A percentile compares a stretch with the other conserved stretches of the same genome.
These are phyloP conservation scores for Mechanitis messenoides DNA, from an alignment of 2,888 invertebrate genomes.

Conservation along the genomic window DNA sequence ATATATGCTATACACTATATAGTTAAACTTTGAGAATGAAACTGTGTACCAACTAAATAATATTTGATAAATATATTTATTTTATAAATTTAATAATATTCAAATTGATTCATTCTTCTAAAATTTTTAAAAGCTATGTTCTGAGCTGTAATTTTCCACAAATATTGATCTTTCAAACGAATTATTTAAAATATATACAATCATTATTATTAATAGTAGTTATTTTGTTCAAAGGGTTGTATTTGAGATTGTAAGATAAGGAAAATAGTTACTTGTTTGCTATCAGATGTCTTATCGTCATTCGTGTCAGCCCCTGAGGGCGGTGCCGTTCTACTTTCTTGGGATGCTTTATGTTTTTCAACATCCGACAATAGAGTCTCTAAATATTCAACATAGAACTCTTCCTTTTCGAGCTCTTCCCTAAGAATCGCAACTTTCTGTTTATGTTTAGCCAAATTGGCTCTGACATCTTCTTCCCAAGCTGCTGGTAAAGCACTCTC, in stretches of 20 bases:
- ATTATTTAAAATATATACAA: not conserved
- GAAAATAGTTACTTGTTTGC: constrained; percentile 58
- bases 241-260: constrained; percentile 26
- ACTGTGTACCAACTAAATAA: no score
- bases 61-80: no score
- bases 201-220: not conserved
- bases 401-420: constrained; percentile 92
- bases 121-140: no score
- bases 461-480: constrained; percentile 95
- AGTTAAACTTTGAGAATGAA: no score
- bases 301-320: constrained; percentile 65
- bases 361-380: constrained; percentile 90
- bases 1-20: no score
- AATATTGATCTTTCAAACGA: not conserved
- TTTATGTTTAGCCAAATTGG: constrained; percentile 92
- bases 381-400: constrained; percentile 92
- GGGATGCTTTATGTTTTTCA: constrained; percentile 83
- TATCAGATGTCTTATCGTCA: constrained; percentile 69
- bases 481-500: constrained; percentile 93
- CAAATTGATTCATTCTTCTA: no score
- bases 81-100: no score
- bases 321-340: constrained; percentile 68
- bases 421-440: constrained; percentile 87
- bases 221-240: constrained; percentile 14
- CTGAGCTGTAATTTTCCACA: not conserved